Conservation (phyloP, 2,888 invertebrate genomes). For the Lysandra bellargus region DNA sequence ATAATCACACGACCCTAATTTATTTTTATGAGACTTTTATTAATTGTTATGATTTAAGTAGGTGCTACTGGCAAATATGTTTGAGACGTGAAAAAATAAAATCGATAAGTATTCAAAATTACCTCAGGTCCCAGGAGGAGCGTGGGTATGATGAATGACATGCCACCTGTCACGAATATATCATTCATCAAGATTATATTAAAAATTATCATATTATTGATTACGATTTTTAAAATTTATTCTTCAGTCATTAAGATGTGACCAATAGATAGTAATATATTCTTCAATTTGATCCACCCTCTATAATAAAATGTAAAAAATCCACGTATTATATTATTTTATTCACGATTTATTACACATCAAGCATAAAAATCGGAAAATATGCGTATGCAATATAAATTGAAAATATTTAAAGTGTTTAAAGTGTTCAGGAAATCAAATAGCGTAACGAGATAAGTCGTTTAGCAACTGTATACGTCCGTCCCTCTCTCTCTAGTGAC, state of each 20-base stretch:
- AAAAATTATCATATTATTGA: too few species aligned
- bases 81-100: neutral
- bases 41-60: slow-evolving; percentile 16
- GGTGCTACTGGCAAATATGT: slow-evolving; percentile 19
- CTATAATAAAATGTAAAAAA: neutral
- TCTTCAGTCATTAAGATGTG: too few species aligned
- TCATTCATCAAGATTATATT: too few species aligned
- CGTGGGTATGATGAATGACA: neutral
- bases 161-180: neutral
- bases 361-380: slow-evolving; percentile 9
- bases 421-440: slow-evolving; percentile 15
- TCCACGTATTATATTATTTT: neutral
- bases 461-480: slow-evolving; percentile 7
- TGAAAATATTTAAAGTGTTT: slow-evolving; percentile 13
- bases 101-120: neutral
- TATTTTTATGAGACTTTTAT: slow-evolving; percentile 23
- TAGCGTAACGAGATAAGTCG: slow-evolving; percentile 29
- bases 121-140: neutral
- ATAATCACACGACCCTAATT: slow-evolving; percentile 1
- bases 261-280: too few species aligned
- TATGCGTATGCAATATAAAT: neutral
- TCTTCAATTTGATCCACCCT: too few species aligned
- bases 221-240: too few species aligned
- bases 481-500: slow-evolving; percentile 7
- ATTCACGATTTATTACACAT: slow-evolving; percentile 1